phyloP scores from a whole-genome alignment of 2,113 vertebrate genomes.

The Neomonachus schauinslandi region DNA sequence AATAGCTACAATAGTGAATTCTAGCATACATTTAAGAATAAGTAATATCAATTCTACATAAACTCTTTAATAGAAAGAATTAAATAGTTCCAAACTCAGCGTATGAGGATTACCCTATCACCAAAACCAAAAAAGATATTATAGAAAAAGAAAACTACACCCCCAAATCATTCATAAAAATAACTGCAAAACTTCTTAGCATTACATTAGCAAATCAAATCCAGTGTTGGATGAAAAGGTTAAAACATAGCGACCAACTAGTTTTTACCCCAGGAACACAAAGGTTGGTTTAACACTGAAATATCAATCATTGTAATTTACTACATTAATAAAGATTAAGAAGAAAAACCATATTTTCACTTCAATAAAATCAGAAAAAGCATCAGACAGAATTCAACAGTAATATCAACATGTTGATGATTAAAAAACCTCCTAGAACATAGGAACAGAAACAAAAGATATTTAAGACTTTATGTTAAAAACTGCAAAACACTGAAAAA shows the following conservation, averaged over 20 bases:
- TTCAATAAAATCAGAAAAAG: background rate
- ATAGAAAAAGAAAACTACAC: background rate
- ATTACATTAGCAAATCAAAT: background rate
- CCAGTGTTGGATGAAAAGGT: background rate
- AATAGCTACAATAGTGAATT: background rate
- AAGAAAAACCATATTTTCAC: background rate
- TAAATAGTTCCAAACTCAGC: background rate
- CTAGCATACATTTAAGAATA: background rate
- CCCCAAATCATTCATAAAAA: background rate
- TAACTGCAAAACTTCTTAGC: background rate
- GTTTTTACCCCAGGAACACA: background rate
- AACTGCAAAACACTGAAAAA: background rate
- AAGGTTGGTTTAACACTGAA: slow-evolving; percentile 2
- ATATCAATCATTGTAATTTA: background rate
- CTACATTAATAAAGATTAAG: background rate
- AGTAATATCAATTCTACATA: background rate
- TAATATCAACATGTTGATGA: background rate
- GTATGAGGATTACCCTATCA: background rate
- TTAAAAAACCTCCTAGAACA: background rate
- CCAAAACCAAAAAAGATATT: background rate
- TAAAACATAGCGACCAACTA: background rate
- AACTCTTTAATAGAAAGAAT: background rate
- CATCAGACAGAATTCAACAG: background rate
- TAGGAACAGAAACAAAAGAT: background rate
- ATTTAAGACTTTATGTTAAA: background rate